These are phyloP conservation scores for Nanorana parkeri DNA, from an alignment of 2,113 vertebrate species.

Conservation along the genomic window DNA sequence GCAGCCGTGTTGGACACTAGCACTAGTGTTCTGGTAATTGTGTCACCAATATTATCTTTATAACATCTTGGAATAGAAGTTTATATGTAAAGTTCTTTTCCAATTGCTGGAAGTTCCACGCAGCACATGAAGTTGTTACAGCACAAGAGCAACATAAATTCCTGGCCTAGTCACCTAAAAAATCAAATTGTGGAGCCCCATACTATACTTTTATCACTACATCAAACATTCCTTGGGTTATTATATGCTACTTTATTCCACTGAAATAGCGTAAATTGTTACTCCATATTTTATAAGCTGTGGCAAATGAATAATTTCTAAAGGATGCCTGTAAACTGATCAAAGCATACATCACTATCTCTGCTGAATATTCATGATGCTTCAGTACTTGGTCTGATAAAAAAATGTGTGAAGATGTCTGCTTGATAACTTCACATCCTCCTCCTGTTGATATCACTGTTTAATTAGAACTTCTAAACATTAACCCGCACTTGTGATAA, in stretches of 20 bases:
- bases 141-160: no score
- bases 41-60: no score
- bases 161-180: no score
- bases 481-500: neutral
- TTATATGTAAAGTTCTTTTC: no score
- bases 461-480: constrained; percentile 21
- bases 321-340: constrained; percentile 18
- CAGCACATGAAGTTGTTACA: no score
- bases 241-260: neutral
- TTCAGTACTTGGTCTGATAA: constrained; percentile 16
- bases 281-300: constrained; percentile 17
- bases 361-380: constrained; percentile 39
- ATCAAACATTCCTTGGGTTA: neutral
- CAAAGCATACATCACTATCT: neutral
- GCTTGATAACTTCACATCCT: neutral
- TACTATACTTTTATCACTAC: neutral
- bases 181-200: no score
- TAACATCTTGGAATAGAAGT: no score
- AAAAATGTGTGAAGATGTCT: constrained; percentile 38
- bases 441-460: constrained; percentile 11
- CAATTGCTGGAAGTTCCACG: no score
- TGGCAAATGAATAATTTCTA: constrained; percentile 31
- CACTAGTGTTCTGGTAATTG: no score
- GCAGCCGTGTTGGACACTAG: no score
- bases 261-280: neutral